Conservation (phyloP, 2,797 vertebrate species). For the Hyperoplus immaculatus region DNA sequence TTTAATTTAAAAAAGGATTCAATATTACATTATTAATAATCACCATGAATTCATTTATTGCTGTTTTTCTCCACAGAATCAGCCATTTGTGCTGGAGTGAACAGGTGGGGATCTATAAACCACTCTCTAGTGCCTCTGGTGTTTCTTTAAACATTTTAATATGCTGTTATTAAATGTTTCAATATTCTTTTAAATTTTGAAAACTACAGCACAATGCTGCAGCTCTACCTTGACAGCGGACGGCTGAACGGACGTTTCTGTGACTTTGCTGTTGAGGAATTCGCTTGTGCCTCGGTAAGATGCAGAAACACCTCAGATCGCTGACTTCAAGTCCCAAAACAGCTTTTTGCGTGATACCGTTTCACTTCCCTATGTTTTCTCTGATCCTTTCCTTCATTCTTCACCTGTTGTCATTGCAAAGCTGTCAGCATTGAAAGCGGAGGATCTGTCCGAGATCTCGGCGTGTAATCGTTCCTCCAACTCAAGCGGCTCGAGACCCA, state of each 20-base stretch:
- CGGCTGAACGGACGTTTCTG: slow-evolving; percentile 35
- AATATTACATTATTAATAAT: neutral
- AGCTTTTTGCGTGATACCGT: neutral
- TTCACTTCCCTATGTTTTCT: neutral
- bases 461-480: slow-evolving; percentile 54
- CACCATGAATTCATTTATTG: neutral
- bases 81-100: slow-evolving; percentile 64
- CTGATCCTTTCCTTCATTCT: neutral
- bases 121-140: neutral
- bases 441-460: slow-evolving; percentile 64
- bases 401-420: slow-evolving; percentile 23
- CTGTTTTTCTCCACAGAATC: slow-evolving; percentile 60
- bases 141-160: neutral
- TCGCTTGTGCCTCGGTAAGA: slow-evolving; percentile 74
- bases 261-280: slow-evolving; percentile 59
- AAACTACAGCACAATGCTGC: slow-evolving; percentile 61
- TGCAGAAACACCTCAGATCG: neutral
- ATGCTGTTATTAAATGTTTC: neutral
- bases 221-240: slow-evolving; percentile 52
- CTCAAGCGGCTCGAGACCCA: slow-evolving; percentile 44
- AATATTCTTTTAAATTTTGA: slow-evolving; percentile 2
- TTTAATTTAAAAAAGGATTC: neutral
- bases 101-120: slow-evolving; percentile 72
- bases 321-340: too few species aligned
- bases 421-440: slow-evolving; percentile 59